Percentiles rank a stretch among this genome's conserved stretches.
Conservation (phyloP, 2,797 vertebrate genomes). For the Platyrinchus mystaceus region DNA sequence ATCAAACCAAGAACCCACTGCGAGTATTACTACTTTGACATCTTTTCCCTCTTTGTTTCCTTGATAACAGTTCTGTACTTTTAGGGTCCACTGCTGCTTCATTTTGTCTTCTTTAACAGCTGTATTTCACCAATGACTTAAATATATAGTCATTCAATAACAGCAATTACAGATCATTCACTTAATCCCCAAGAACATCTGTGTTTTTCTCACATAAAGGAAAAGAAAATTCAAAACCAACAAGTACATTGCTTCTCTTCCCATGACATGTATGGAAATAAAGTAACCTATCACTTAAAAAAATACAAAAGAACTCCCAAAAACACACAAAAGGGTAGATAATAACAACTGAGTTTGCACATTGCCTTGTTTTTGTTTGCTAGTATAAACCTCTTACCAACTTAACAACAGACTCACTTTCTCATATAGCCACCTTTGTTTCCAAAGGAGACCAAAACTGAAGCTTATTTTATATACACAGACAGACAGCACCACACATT, state of each 20-base stretch:
- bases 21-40: not conserved
- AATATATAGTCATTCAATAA: not conserved
- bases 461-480: not conserved
- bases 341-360: not conserved
- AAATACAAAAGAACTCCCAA: not conserved
- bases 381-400: not conserved
- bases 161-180: not conserved
- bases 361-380: not conserved
- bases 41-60: not conserved
- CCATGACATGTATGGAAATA: not conserved
- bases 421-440: not conserved
- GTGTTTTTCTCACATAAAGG: not conserved
- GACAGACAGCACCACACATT: not conserved
- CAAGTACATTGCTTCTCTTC: not conserved
- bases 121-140: not conserved
- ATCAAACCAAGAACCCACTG: not conserved
- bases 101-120: not conserved
- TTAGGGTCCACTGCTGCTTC: not conserved
- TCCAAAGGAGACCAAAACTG: not conserved
- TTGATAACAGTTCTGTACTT: not conserved
- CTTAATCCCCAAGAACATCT: not conserved
- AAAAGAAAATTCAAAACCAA: not conserved
- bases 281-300: not conserved
- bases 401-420: not conserved
- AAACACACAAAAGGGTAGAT: not conserved